phyloP scores from a whole-genome alignment of 2,888 invertebrate species.

The Cryptocephalus primarius region DNA sequence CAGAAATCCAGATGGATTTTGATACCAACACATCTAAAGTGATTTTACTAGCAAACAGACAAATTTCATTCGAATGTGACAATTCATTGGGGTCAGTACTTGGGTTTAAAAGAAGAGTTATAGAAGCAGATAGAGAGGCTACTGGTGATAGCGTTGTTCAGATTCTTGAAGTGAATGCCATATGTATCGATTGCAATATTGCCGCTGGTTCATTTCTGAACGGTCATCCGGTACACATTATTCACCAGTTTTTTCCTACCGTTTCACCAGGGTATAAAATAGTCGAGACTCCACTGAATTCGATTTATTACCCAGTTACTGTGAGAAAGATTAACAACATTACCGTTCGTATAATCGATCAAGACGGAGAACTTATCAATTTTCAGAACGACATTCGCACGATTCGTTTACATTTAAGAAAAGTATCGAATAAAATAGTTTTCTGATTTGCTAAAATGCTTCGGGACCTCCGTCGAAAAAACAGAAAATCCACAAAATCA shows the following conservation, averaged over 20 bases:
- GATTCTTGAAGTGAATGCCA: neutral
- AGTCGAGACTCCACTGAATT: slow-evolving; percentile 23
- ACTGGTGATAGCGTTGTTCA: neutral
- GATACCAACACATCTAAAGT: slow-evolving; percentile 1
- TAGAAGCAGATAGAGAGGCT: neutral
- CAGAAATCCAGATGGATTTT: neutral
- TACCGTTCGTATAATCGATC: slow-evolving; percentile 22
- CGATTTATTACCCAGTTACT: slow-evolving; percentile 27
- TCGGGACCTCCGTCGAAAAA: neutral
- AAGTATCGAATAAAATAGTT: neutral
- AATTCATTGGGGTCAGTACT: neutral
- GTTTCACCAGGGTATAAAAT: slow-evolving; percentile 28
- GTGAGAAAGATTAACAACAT: slow-evolving; percentile 18
- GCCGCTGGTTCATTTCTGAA: slow-evolving; percentile 5
- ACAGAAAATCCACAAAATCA: neutral
- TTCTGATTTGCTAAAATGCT: neutral
- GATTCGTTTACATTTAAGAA: slow-evolving; percentile 12
- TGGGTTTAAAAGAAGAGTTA: neutral
- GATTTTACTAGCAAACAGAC: too few relatives aligned
- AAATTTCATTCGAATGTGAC: slow-evolving; percentile 2
- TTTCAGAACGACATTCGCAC: slow-evolving; percentile 25
- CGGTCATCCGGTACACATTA: slow-evolving; percentile 12
- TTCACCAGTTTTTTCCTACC: slow-evolving; percentile 16
- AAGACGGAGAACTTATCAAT: slow-evolving; percentile 23
- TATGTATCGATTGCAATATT: slow-evolving; percentile 7